Base-by-base conservation (phyloP, 2,113 vertebrate species). In the Hippocampus mohnikei region DNA sequence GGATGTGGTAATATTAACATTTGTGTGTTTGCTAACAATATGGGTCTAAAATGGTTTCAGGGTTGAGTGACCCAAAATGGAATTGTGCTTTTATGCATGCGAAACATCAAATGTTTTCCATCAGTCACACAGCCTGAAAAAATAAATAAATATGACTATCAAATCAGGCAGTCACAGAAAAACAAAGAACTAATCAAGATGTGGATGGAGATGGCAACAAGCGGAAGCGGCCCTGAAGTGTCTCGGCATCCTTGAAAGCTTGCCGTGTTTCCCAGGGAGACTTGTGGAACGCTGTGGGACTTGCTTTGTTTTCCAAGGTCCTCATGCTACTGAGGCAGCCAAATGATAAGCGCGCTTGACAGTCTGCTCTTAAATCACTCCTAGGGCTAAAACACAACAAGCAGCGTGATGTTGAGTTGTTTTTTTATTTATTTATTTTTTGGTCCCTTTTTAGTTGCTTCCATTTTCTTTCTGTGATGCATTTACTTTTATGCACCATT, bases 161-260 rank as follows among this genome's bases (percentile, higher is more conserved):
- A 41, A 41, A 60, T 78, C 48, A 29, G 33, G 58, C 18, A 56
- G 63, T 66, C 33, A 48, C 64, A 73, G 72, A 56, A 13, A 59
- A 16, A 46, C n/a, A 65, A 65, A 46, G 12, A 46, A 46, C 41
- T 46, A 46, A 44, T 46, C n/a, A 42, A 46, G 41, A 46, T 20
- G 41, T 62, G 8, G 60, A 40, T 40, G 33, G 40, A 63, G 37
- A 41, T 15, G 20, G 61, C 61, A 63, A 63, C 37, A 37, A 61
- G 59, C 16, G 29, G 37, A 42, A 42, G 40, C 20, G 5, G 61
- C 65, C 76, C 73, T 74, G 65, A 44, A 65, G 42, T 67, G 64
- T 81, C 53, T 72, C 42, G 7, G 18, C 53, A 80, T 72, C 76
- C 80, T 84, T 79, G 58, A 82, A 77, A 68, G 67, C 55, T 67